phyloP scores from a whole-genome alignment of 2,797 vertebrate species.

The Ctenopoma kingsleyae region DNA sequence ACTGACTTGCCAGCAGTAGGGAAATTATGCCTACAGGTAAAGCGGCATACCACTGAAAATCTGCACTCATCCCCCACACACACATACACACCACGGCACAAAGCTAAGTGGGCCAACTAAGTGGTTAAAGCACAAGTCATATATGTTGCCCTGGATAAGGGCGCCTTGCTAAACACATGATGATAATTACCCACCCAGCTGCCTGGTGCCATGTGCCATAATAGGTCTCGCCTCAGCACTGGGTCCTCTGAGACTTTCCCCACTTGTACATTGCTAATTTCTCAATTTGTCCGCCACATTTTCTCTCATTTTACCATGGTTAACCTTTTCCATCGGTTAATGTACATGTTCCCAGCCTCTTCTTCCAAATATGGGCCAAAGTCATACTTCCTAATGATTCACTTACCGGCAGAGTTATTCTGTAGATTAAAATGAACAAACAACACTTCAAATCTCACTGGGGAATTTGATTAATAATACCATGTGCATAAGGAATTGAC shows the following conservation, averaged over 20 bases:
- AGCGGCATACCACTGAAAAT: slow-evolving; percentile 22
- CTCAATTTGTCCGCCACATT: slow-evolving; percentile 84
- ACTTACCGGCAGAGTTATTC: slow-evolving; percentile 63
- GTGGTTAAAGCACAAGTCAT: slow-evolving; percentile 75
- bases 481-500: slow-evolving; percentile 71
- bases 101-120: slow-evolving; percentile 76
- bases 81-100: slow-evolving; percentile 6
- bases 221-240: slow-evolving; percentile 81
- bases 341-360: slow-evolving; percentile 72
- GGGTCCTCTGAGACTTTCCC: slow-evolving; percentile 81
- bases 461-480: slow-evolving; percentile 73
- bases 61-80: slow-evolving; percentile 15
- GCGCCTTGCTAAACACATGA: slow-evolving; percentile 81
- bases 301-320: slow-evolving; percentile 73
- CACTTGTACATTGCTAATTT: slow-evolving; percentile 81
- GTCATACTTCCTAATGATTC: slow-evolving; percentile 78
- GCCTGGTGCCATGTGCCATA: slow-evolving; percentile 83
- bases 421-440: slow-evolving; percentile 74
- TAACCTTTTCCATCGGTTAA: slow-evolving; percentile 80
- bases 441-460: slow-evolving; percentile 62
- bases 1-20: slow-evolving; percentile 37
- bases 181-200: slow-evolving; percentile 86
- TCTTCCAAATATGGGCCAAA: slow-evolving; percentile 79
- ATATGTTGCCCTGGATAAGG: slow-evolving; percentile 78
- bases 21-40: slow-evolving; percentile 31